Evolutionary conservation across 2,888 invertebrate genomes (phyloP).

Genomic region (Aporophyla lueneburgensis): DNA sequence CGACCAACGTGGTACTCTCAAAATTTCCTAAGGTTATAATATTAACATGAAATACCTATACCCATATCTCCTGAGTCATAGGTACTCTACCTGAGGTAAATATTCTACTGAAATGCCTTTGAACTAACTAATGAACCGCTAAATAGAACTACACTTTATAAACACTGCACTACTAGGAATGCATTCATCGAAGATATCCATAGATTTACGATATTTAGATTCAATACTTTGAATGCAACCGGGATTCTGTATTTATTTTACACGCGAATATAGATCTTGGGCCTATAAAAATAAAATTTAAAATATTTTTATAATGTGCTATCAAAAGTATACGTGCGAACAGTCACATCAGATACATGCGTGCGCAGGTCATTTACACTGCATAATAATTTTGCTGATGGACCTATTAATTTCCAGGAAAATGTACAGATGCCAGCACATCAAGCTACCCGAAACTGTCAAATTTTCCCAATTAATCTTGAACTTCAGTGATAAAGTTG

Average conservation of each 20-base stretch:
- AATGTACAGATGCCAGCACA: too few relatives aligned
- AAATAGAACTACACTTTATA: slow-evolving; percentile 26
- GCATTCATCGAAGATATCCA: slow-evolving; percentile 21
- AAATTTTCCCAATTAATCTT: too few relatives aligned
- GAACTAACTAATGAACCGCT: slow-evolving; percentile 27
- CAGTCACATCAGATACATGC: slow-evolving; percentile 24
- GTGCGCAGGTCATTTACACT: slow-evolving; percentile 16
- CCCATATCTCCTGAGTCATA: too few relatives aligned
- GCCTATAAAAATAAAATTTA: background rate
- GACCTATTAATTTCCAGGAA: slow-evolving; percentile 14
- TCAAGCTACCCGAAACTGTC: too few relatives aligned
- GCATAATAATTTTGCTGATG: slow-evolving; percentile 16
- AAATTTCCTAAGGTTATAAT: too few relatives aligned
- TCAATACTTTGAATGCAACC: slow-evolving; percentile 13
- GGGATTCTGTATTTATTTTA: slow-evolving; percentile 6
- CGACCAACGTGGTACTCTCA: too few relatives aligned
- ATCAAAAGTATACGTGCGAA: slow-evolving; percentile 35
- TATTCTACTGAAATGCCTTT: slow-evolving; percentile 24
- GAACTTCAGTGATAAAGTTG: too few relatives aligned
- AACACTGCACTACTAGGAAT: slow-evolving; percentile 36
- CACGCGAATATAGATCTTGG: slow-evolving; percentile 15
- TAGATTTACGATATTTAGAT: slow-evolving; percentile 38
- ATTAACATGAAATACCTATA: too few relatives aligned
- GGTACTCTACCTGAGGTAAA: background rate
- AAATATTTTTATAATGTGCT: slow-evolving; percentile 2